These are phyloP conservation scores for Spisula subtruncata DNA, from an alignment of 2,888 invertebrate species.

Conservation along the genomic window DNA sequence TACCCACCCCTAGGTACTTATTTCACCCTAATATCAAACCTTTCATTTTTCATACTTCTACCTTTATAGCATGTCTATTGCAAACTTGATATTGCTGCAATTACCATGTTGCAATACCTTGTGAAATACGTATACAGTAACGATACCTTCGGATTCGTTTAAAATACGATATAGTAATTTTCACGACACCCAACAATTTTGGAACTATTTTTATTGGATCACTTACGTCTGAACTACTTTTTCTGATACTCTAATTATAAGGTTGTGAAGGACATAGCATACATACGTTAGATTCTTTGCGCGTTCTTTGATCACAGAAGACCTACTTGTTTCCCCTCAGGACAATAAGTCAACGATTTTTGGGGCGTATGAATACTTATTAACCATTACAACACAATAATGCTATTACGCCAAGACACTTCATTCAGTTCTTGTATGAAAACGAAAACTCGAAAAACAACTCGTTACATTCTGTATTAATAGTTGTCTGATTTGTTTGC, in stretches of 20 bases:
- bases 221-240: neutral
- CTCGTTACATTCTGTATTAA: too few relatives aligned
- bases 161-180: neutral
- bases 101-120: neutral
- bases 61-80: slow-evolving; percentile 17
- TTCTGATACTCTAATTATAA: neutral
- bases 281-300: neutral
- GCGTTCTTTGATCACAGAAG: neutral
- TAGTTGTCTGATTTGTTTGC: too few relatives aligned
- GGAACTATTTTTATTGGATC: slow-evolving; percentile 10
- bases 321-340: neutral
- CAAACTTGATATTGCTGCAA: slow-evolving; percentile 7
- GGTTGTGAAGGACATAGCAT: too few relatives aligned
- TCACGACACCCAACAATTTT: neutral
- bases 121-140: neutral
- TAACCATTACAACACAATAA: neutral
- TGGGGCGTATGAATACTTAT: neutral
- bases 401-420: too few relatives aligned
- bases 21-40: slow-evolving; percentile 47
- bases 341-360: neutral
- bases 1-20: slow-evolving; percentile 29
- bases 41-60: slow-evolving; percentile 47
- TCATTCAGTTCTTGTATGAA: too few relatives aligned
- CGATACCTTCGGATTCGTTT: neutral
- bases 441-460: too few relatives aligned